Evolutionary conservation across 2,113 vertebrate species (phyloP).

Genomic region (Saguinus midas): DNA sequence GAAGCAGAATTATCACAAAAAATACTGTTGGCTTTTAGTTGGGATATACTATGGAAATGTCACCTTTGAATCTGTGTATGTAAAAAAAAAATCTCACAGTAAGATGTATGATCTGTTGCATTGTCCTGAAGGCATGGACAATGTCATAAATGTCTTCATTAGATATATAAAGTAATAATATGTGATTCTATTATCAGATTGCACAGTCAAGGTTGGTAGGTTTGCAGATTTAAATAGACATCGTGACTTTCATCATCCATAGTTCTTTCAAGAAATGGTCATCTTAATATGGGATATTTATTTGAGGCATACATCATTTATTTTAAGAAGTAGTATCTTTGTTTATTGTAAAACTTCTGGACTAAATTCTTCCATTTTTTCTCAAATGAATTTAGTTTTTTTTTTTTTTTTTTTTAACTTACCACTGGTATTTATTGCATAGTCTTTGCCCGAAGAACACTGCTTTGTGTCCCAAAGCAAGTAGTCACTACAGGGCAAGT

Average conservation of each 20-base stretch:
- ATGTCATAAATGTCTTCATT: not conserved
- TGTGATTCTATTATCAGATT: not conserved
- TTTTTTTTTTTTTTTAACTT: not conserved
- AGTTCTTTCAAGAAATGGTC: not conserved
- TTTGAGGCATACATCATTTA: not conserved
- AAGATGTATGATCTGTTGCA: not conserved
- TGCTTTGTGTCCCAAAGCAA: not conserved
- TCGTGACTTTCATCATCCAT: not conserved
- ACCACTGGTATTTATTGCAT: not conserved
- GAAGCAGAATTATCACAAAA: not conserved
- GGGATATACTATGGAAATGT: not conserved
- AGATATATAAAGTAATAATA: not conserved
- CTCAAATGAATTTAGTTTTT: not conserved
- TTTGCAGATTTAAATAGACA: not conserved
- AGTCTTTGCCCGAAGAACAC: not conserved
- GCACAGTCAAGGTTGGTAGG: not conserved
- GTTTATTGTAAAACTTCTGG: constrained; percentile 19
- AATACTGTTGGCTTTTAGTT: not conserved
- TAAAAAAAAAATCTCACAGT: not conserved
- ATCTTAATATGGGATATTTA: not conserved
- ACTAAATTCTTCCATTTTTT: not conserved
- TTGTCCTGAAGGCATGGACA: not conserved
- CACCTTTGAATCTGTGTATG: not conserved
- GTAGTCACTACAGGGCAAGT: not conserved
- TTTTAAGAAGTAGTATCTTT: not conserved